These are phyloP conservation scores for Trematomus loennbergii DNA, from an alignment of 2,113 vertebrate genomes.

Conservation along the genomic window DNA sequence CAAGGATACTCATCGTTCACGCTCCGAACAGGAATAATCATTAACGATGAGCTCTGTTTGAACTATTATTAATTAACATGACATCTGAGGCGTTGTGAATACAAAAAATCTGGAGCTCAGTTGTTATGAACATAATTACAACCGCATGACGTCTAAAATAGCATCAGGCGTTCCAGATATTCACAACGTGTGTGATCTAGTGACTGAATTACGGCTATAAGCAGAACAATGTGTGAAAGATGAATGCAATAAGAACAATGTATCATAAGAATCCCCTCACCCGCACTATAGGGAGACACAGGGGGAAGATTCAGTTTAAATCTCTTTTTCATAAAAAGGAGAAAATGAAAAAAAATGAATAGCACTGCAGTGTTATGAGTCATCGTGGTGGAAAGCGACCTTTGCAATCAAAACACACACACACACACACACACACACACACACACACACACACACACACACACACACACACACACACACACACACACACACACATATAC, in stretches of 20 bases:
- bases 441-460: background rate
- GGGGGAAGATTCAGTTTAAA: background rate
- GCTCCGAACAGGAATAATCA: no score
- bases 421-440: background rate
- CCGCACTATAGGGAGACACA: background rate
- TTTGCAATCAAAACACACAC: conserved; percentile 1
- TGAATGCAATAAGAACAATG: background rate
- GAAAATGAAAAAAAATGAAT: conserved; percentile 1
- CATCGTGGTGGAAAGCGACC: conserved; percentile 18
- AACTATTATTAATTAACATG: no score
- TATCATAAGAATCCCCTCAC: no score
- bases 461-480: background rate
- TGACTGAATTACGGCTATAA: background rate
- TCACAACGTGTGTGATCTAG: background rate
- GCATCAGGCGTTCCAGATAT: background rate
- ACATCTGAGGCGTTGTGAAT: no score
- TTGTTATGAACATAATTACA: background rate
- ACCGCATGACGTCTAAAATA: background rate
- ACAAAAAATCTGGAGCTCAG: no score
- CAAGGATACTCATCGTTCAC: no score
- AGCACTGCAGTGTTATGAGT: conserved; percentile 19
- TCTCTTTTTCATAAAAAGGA: conserved; percentile 10
- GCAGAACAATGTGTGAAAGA: background rate
- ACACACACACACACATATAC: background rate
- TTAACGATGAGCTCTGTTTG: no score